These are phyloP conservation scores for Ctenopoma multispine DNA, from an alignment of 2,797 vertebrate genomes.

Conservation along the genomic window DNA sequence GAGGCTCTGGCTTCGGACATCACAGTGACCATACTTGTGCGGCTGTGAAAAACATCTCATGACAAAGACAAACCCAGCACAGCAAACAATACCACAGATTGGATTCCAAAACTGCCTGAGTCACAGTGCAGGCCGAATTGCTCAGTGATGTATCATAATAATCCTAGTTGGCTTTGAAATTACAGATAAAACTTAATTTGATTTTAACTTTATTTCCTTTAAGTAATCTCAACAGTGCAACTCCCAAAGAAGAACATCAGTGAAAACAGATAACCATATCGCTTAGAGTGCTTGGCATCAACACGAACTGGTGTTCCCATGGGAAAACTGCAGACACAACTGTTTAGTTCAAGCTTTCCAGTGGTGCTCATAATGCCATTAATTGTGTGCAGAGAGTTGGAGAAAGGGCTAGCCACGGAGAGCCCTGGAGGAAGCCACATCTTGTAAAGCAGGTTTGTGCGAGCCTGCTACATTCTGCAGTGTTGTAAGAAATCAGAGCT, in stretches of 20 bases:
- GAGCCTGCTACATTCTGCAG: conserved; percentile 36
- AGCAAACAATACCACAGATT: conserved; percentile 51
- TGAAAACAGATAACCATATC: conserved; percentile 71
- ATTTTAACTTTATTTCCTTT: conserved; percentile 62
- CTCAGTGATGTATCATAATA: conserved; percentile 50
- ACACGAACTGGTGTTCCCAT: conserved; percentile 78
- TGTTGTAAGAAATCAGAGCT: conserved; percentile 12
- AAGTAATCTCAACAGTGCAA: conserved; percentile 34
- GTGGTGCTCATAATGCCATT: conserved; percentile 73
- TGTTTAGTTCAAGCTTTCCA: conserved; percentile 70
- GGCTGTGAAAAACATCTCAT: conserved; percentile 71
- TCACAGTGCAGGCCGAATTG: conserved; percentile 38
- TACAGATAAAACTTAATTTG: conserved; percentile 65
- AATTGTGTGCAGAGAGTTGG: conserved; percentile 63
- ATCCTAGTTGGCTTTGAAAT: conserved; percentile 60
- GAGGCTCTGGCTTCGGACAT: conserved; percentile 67
- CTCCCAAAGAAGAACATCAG: conserved; percentile 59
- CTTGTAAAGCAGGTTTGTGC: conserved; percentile 72
- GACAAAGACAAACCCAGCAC: conserved; percentile 68
- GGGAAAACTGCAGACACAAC: conserved; percentile 75
- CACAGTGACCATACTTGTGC: conserved; percentile 63
- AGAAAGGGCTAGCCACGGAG: conserved; percentile 51
- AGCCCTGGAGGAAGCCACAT: conserved; percentile 58
- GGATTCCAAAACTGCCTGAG: conserved; percentile 51
- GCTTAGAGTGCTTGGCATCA: conserved; percentile 62